Percentiles rank a stretch among this genome's conserved stretches.
Evolutionary conservation across 2,797 vertebrate species (phyloP).

Genomic region (Pampus argenteus): DNA sequence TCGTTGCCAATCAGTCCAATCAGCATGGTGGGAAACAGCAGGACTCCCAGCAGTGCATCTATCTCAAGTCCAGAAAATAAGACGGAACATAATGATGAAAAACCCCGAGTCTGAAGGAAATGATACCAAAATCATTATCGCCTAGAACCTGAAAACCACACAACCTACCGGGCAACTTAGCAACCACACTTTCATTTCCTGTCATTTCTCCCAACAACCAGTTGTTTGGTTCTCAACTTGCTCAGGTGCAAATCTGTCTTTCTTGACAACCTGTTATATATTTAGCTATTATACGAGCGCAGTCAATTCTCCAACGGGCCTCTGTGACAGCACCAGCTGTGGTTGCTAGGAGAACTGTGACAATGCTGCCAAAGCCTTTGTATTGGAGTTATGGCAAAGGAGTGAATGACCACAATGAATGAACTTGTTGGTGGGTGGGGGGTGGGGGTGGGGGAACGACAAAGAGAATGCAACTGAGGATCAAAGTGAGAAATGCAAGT

Average conservation of each 20-base stretch:
- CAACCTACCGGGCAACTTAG: constrained; percentile 29
- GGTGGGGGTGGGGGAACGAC: constrained; percentile 2
- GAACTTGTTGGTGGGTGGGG: too few relatives aligned
- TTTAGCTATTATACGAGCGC: constrained; percentile 21
- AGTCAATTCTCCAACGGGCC: constrained; percentile 33
- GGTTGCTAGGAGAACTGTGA: constrained; percentile 49
- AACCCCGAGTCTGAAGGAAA: constrained; percentile 56
- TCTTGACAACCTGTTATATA: constrained; percentile 35
- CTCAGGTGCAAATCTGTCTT: constrained; percentile 30
- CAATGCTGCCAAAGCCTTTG: constrained; percentile 30
- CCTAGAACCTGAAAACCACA: constrained; percentile 35
- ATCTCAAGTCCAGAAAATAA: constrained; percentile 60
- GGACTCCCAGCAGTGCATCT: constrained; percentile 69
- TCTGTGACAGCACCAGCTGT: constrained; percentile 35
- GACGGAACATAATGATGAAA: constrained; percentile 67
- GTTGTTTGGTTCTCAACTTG: neutral
- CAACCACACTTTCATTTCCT: constrained; percentile 1
- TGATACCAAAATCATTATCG: constrained; percentile 62
- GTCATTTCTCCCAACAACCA: neutral
- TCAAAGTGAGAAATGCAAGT: constrained; percentile 23
- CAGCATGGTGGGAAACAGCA: constrained; percentile 64
- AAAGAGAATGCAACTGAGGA: constrained; percentile 11
- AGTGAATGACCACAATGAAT: constrained; percentile 36
- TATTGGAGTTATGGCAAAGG: constrained; percentile 1
- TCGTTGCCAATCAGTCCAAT: constrained; percentile 64